These are phyloP conservation scores for Folsomia candida DNA, from an alignment of 2,888 invertebrate species.

Conservation along the genomic window DNA sequence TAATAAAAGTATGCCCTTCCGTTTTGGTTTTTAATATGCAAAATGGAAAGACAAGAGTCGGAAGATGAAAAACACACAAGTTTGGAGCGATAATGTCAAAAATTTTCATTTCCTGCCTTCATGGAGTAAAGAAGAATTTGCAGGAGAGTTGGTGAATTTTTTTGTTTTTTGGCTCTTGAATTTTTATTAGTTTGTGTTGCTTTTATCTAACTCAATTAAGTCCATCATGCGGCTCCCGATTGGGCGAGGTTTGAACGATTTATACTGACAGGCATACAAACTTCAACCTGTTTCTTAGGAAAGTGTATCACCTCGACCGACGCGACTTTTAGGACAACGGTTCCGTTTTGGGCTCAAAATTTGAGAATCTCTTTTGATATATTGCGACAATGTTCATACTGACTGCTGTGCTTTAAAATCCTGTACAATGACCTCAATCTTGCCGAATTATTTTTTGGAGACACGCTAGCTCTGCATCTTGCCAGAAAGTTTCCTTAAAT, in stretches of 20 bases:
- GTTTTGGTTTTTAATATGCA: neutral
- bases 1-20: too few relatives aligned
- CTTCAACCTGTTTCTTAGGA: neutral
- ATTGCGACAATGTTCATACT: too few relatives aligned
- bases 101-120: slow-evolving; percentile 19
- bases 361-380: neutral
- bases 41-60: neutral
- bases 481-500: too few relatives aligned
- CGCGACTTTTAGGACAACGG: neutral
- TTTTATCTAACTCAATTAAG: neutral
- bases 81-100: slow-evolving; percentile 15
- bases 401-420: neutral
- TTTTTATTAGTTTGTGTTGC: neutral
- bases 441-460: too few relatives aligned
- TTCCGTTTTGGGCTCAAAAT: neutral
- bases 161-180: neutral
- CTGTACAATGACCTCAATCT: neutral
- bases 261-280: neutral
- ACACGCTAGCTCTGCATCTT: too few relatives aligned
- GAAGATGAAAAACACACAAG: slow-evolving; percentile 17
- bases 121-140: slow-evolving; percentile 7
- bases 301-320: neutral
- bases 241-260: neutral
- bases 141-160: neutral
- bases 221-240: neutral